Percentiles rank a stretch among this genome's conserved stretches.
Conservation (phyloP, 2,888 invertebrate genomes). For the Spilosoma lubricipeda region DNA sequence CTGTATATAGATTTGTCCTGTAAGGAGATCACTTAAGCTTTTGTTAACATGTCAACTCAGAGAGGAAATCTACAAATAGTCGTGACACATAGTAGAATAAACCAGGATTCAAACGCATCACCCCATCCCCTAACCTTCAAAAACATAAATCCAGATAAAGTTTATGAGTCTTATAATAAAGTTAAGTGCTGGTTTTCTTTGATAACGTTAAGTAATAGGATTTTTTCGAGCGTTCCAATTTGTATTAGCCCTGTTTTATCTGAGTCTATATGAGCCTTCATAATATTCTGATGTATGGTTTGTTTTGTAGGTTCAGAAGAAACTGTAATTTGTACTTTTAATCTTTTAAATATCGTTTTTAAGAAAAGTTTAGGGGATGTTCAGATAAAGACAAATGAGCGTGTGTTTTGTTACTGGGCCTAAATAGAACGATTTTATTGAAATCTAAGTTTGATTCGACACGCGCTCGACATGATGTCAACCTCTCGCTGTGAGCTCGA, state of each 20-base stretch:
- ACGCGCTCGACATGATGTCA: not conserved
- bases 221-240: slow-evolving; percentile 53
- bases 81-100: slow-evolving; percentile 16
- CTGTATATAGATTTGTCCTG: not conserved
- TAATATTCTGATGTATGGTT: slow-evolving; percentile 42
- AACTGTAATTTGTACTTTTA: not conserved
- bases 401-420: not conserved
- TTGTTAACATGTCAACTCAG: not conserved
- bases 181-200: slow-evolving; percentile 62
- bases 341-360: not conserved
- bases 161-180: slow-evolving; percentile 66
- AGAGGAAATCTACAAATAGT: not conserved
- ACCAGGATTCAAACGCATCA: slow-evolving; percentile 20
- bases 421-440: not conserved
- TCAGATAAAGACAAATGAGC: not conserved
- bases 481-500: not conserved
- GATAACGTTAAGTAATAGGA: slow-evolving; percentile 65
- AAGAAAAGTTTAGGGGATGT: not conserved
- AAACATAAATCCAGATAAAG: slow-evolving; percentile 73
- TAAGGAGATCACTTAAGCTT: not conserved
- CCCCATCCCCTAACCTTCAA: slow-evolving; percentile 36
- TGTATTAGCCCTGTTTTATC: slow-evolving; percentile 54
- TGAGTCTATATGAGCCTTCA: slow-evolving; percentile 40
- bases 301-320: slow-evolving; percentile 23
- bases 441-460: not conserved